These are phyloP conservation scores for Cherax quadricarinatus DNA, from an alignment of 1,140 invertebrate species.

Conservation along the genomic window DNA sequence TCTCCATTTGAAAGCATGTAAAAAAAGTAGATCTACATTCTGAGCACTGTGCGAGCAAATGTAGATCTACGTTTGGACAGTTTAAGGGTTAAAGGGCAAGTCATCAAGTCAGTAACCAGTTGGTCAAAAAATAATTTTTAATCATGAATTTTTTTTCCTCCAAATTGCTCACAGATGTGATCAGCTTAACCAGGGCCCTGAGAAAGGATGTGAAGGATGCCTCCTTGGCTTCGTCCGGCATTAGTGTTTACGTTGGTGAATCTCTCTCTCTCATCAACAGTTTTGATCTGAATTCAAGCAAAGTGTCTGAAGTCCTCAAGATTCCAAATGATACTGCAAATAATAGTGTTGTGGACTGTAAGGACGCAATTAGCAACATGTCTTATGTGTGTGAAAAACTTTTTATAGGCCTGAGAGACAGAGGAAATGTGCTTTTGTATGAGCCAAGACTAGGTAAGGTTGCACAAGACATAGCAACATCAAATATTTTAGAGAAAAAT, in stretches of 20 bases:
- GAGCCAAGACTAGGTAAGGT: not conserved
- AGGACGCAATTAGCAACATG: not conserved
- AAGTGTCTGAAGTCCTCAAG: not conserved
- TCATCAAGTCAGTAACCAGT: too few relatives aligned
- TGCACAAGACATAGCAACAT: not conserved
- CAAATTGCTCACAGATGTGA: conserved; percentile 30
- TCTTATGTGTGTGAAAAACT: not conserved
- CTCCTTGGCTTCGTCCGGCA: not conserved
- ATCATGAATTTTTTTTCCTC: too few relatives aligned
- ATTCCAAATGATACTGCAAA: not conserved
- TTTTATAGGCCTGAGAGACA: conserved; percentile 4
- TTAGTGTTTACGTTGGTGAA: not conserved
- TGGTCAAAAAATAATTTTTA: too few relatives aligned
- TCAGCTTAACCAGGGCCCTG: not conserved
- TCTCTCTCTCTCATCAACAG: not conserved
- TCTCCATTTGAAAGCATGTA: too few relatives aligned
- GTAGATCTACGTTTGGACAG: too few relatives aligned
- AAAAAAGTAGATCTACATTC: too few relatives aligned
- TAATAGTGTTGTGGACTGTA: not conserved
- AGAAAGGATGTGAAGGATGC: not conserved
- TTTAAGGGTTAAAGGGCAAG: too few relatives aligned
- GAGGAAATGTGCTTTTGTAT: conserved; percentile 23
- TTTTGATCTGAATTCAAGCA: conserved; percentile 9
- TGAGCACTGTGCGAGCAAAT: too few relatives aligned
- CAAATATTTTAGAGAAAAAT: not conserved